Evolutionary conservation across 2,113 vertebrate genomes (phyloP).

Genomic region (Catharus fuscescens): DNA sequence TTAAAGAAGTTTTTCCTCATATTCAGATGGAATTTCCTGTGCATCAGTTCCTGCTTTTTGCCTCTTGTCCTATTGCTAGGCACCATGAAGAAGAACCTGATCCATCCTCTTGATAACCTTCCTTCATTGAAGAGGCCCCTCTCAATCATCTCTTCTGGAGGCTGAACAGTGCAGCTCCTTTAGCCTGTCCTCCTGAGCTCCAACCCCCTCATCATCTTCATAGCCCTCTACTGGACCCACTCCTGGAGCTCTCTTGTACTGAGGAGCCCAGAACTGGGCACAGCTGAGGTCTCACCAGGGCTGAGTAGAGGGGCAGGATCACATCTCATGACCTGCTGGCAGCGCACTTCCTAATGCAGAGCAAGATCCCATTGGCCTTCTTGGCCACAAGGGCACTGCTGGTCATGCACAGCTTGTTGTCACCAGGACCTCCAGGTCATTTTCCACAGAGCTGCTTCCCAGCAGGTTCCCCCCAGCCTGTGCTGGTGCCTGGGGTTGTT

Average conservation of each 20-base stretch:
- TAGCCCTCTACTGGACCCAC: background rate
- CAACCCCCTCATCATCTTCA: background rate
- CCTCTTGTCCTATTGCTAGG: background rate
- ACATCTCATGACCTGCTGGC: background rate
- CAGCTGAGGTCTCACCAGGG: background rate
- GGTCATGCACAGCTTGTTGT: background rate
- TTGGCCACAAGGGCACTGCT: background rate
- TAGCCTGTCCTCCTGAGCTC: background rate
- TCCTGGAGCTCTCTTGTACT: background rate
- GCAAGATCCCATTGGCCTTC: background rate
- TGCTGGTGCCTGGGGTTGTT: background rate
- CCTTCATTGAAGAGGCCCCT: background rate
- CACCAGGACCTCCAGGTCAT: background rate
- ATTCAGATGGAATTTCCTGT: background rate
- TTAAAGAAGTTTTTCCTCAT: background rate
- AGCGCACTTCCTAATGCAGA: background rate
- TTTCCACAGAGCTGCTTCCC: background rate
- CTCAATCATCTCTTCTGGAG: accelerated
- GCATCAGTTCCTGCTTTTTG: background rate
- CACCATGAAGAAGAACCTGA: background rate
- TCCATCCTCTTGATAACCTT: background rate
- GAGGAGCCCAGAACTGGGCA: background rate
- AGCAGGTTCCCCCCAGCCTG: background rate
- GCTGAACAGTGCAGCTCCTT: background rate
- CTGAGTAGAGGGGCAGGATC: background rate